Conservation (phyloP, 2,888 invertebrate genomes). For the Penaeus monodon region DNA sequence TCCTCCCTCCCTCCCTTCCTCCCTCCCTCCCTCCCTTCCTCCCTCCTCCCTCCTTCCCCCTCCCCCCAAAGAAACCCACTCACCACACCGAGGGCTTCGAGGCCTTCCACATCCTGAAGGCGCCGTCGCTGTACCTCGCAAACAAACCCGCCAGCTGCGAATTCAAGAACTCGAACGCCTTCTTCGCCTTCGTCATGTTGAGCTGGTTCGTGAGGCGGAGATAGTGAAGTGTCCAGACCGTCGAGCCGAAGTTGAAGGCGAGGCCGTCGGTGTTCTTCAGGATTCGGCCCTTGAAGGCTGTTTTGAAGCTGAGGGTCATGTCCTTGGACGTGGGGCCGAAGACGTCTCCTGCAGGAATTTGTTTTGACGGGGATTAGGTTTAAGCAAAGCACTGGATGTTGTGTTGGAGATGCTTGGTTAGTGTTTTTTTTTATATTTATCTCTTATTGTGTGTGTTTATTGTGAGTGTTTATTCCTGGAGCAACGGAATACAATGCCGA, state of each 20-base stretch:
- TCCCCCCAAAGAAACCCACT: conserved; percentile 67
- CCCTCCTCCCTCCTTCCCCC: too few species aligned
- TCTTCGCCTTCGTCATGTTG: conserved; percentile 38
- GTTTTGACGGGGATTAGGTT: background rate
- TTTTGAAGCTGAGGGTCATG: conserved; percentile 67
- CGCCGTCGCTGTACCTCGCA: conserved; percentile 55
- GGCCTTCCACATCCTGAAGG: conserved; percentile 76
- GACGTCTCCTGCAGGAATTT: conserved; percentile 71
- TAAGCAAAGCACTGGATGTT: too few species aligned
- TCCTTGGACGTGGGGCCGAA: conserved; percentile 71
- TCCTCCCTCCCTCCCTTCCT: too few species aligned
- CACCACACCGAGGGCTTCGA: conserved; percentile 88
- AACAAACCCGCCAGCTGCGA: conserved; percentile 62
- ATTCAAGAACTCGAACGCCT: conserved; percentile 63
- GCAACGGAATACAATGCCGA: too few species aligned
- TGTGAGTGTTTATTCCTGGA: too few species aligned
- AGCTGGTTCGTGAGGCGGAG: conserved; percentile 70
- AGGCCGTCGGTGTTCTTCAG: conserved; percentile 56
- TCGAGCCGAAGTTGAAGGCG: conserved; percentile 56
- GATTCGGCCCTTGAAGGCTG: conserved; percentile 68
- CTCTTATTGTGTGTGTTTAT: too few species aligned
- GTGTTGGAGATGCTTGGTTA: too few species aligned
- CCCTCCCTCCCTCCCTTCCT: too few species aligned
- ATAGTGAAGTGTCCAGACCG: conserved; percentile 70
- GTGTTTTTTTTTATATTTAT: too few species aligned